Percentiles rank a stretch among this genome's conserved stretches.
Conservation (phyloP, 2,113 vertebrate species). For the Coptodon rendalli region DNA sequence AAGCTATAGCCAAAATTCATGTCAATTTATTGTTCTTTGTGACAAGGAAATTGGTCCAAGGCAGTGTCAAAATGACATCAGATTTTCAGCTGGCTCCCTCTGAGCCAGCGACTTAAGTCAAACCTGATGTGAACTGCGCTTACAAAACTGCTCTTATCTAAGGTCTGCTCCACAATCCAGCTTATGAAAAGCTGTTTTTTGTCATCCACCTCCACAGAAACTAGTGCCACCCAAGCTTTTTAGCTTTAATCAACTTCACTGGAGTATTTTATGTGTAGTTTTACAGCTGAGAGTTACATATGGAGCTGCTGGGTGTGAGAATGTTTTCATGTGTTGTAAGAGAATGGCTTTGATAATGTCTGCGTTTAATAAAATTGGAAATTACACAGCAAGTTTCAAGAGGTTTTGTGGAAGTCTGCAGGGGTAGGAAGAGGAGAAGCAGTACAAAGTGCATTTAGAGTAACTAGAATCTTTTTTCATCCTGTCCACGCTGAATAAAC, state of each 20-base stretch:
- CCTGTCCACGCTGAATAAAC: not conserved
- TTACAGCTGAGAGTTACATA: not conserved
- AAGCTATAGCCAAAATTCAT: not conserved
- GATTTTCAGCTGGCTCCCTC: not conserved
- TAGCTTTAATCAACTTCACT: not conserved
- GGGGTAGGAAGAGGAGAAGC: not conserved
- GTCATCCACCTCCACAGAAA: not conserved
- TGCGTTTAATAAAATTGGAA: not conserved
- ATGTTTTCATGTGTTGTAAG: not conserved
- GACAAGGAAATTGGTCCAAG: slow-evolving; percentile 17
- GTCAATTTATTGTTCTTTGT: slow-evolving; percentile 7
- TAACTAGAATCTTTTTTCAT: not conserved
- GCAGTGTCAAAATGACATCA: slow-evolving; percentile 5
- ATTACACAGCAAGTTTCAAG: not conserved
- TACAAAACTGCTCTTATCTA: not conserved
- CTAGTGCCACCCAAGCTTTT: not conserved
- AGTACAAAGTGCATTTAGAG: not conserved
- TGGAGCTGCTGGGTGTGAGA: not conserved
- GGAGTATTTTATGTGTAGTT: not conserved
- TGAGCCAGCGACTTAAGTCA: slow-evolving; percentile 26
- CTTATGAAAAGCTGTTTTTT: not conserved
- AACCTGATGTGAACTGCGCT: slow-evolving; percentile 37
- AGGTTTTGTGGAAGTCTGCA: not conserved
- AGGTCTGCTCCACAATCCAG: not conserved
- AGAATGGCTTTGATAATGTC: not conserved